Evolutionary conservation across 2,888 invertebrate species (phyloP).

Genomic region (Ferdinandea cuprea): DNA sequence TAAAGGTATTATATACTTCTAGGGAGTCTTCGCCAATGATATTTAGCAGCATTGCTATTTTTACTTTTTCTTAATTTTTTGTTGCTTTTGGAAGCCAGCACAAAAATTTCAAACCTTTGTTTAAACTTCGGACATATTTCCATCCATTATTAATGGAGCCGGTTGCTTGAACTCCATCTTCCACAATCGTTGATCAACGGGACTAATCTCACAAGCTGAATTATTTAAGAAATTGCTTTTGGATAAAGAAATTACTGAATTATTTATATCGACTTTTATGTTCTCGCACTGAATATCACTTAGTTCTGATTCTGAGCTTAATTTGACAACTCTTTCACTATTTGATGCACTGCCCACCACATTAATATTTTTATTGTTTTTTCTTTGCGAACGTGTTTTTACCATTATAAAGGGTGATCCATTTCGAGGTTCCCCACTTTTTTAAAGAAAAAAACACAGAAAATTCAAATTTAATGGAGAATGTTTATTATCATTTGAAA

Average conservation of each 20-base stretch:
- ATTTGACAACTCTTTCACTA: neutral
- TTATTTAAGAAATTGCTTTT: too few species aligned
- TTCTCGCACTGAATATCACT: slow-evolving; percentile 2
- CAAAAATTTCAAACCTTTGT: slow-evolving; percentile 19
- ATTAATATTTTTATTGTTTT: neutral
- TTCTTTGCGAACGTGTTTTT: slow-evolving; percentile 23
- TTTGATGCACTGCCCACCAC: neutral
- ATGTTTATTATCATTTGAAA: too few species aligned
- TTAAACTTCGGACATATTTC: slow-evolving; percentile 25
- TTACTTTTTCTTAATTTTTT: slow-evolving; percentile 6
- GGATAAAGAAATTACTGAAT: neutral
- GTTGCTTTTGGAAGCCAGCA: slow-evolving; percentile 4
- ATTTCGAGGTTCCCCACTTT: too few species aligned
- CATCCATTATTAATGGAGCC: slow-evolving; percentile 23
- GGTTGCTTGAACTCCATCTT: too few species aligned
- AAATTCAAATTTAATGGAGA: too few species aligned
- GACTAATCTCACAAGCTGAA: too few species aligned
- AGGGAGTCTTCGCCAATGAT: slow-evolving; percentile 12
- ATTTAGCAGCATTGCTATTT: slow-evolving; percentile 17
- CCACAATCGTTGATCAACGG: too few species aligned
- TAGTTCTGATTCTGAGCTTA: neutral
- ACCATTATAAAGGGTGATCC: too few species aligned
- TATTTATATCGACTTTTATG: slow-evolving; percentile 14
- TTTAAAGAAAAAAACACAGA: too few species aligned
- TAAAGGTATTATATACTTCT: slow-evolving; percentile 13